These are phyloP conservation scores for Colletes collaris DNA, from an alignment of 2,888 invertebrate genomes.

Conservation along the genomic window DNA sequence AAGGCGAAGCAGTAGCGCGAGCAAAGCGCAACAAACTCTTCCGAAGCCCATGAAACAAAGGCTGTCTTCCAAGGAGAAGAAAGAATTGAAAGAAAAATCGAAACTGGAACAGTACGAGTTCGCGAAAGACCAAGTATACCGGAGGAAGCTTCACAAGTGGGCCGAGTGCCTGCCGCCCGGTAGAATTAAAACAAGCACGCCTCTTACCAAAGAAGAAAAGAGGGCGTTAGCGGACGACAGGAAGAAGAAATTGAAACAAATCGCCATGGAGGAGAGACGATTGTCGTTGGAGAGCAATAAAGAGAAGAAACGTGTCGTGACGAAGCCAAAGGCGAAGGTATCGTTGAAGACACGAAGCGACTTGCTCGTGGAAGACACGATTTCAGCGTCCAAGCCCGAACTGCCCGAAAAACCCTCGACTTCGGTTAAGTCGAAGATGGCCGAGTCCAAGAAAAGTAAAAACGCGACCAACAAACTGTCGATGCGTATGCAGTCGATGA, in stretches of 20 bases:
- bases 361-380: conserved; percentile 81
- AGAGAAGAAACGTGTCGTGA: conserved; percentile 52
- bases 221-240: conserved; percentile 81
- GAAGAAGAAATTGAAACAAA: conserved; percentile 84
- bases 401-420: conserved; percentile 7
- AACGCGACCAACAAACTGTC: background rate
- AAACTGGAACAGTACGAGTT: conserved; percentile 49
- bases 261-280: conserved; percentile 81
- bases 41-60: conserved; percentile 23
- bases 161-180: conserved; percentile 49
- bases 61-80: conserved; percentile 40
- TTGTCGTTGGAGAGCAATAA: conserved; percentile 70
- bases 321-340: conserved; percentile 82
- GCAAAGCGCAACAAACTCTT: background rate
- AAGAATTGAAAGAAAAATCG: conserved; percentile 35
- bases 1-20: conserved; percentile 21
- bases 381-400: conserved; percentile 4
- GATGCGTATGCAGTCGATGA: conserved; percentile 1
- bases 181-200: conserved; percentile 26
- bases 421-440: background rate
- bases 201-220: conserved; percentile 63
- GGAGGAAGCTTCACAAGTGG: conserved; percentile 58
- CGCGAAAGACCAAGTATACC: conserved; percentile 58
- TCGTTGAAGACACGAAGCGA: conserved; percentile 85
- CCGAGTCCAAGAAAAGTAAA: conserved; percentile 2